Percentiles rank a stretch among this genome's conserved stretches.
Evolutionary conservation across 2,113 vertebrate species (phyloP).

Genomic region (Procavia capensis): DNA sequence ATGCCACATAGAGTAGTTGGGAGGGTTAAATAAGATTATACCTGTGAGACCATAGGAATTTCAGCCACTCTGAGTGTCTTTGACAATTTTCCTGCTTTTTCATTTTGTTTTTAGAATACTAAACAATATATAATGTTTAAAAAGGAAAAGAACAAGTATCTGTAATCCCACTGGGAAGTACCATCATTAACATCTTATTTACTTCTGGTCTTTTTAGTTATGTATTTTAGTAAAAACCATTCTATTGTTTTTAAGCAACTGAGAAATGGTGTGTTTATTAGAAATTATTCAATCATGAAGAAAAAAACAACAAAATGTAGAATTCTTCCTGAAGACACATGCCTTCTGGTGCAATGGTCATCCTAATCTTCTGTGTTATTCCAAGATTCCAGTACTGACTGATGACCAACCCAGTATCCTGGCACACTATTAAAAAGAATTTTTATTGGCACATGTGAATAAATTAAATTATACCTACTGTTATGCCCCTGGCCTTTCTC

Average conservation of each 20-base stretch:
- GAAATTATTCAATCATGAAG: neutral
- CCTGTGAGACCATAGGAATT: neutral
- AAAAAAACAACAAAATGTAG: neutral
- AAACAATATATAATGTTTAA: neutral
- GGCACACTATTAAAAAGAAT: neutral
- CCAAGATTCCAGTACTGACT: neutral
- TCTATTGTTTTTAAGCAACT: neutral
- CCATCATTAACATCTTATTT: neutral
- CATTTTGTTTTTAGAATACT: conserved; percentile 16
- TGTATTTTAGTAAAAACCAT: neutral
- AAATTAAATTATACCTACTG: neutral
- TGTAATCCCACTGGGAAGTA: neutral
- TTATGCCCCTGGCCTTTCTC: neutral
- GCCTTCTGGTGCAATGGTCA: neutral
- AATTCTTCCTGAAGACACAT: neutral
- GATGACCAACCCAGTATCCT: neutral
- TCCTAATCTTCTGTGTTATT: neutral
- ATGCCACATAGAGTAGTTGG: neutral
- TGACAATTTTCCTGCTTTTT: neutral
- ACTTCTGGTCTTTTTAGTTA: neutral
- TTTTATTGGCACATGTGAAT: neutral
- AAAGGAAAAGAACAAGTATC: neutral
- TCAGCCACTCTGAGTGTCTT: neutral
- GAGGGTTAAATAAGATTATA: neutral
- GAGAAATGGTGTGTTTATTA: conserved; percentile 5